phyloP scores from a whole-genome alignment of 2,797 vertebrate genomes.

The Intellagama lesueurii region DNA sequence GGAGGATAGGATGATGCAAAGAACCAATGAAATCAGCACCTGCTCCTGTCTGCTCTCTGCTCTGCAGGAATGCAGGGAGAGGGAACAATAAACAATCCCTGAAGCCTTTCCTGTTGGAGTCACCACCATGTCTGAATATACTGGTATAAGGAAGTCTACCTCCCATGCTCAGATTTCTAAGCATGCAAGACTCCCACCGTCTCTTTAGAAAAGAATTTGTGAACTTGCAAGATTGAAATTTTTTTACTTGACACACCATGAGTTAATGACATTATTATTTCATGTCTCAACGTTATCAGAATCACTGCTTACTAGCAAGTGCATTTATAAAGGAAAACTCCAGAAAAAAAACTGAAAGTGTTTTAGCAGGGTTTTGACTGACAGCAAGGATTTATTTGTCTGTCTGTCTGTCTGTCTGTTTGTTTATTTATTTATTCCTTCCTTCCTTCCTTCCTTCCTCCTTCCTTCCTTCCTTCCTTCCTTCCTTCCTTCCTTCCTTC shows the following conservation, averaged over 20 bases:
- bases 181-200: too few species aligned
- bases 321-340: not conserved
- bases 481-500: too few species aligned
- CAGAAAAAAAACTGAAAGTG: not conserved
- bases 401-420: too few species aligned
- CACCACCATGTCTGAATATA: too few species aligned
- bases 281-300: not conserved
- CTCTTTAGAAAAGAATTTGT: not conserved
- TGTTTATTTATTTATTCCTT: too few species aligned
- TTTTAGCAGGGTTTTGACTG: not conserved
- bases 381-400: too few species aligned
- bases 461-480: too few species aligned
- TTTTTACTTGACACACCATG: not conserved
- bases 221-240: not conserved
- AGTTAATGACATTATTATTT: not conserved
- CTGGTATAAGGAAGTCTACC: too few species aligned
- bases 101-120: not conserved
- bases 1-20: not conserved
- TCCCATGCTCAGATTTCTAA: not conserved
- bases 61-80: not conserved
- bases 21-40: not conserved
- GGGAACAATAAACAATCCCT: not conserved
- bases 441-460: too few species aligned
- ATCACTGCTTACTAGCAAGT: not conserved
- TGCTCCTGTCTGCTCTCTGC: too few species aligned